Evolutionary conservation across 2,888 invertebrate genomes (phyloP), one percentile per base, ranked within the genome.

Genomic region (Drosophila formosana): DNA sequence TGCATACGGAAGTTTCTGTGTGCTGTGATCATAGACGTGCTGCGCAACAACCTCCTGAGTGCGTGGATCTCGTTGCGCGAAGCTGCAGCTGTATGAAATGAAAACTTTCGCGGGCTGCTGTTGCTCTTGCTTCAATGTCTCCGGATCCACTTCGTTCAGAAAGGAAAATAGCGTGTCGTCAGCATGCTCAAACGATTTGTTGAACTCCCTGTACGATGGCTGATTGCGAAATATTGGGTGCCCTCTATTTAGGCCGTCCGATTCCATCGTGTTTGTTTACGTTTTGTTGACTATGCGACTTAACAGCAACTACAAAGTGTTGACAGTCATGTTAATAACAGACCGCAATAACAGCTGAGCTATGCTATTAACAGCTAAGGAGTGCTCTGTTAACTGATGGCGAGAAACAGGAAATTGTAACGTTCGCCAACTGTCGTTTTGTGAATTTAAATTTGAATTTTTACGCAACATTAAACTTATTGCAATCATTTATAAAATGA

Each of bases 111-210:
- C 34, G 0, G 62, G 52, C 4, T 64, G 56, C 5, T 75, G 34
- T 3, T 70, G 56, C 9, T 79, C 79, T 28, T 81, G 45, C 4
- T 39, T 56, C 4, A 79, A 62, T 0, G 73, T 51, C 0, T 66
- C 72, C 0, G 84, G 62, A 3, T 90, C 80, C 5, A 92, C 75
- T 4, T 92, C 91, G 43, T 91, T 82, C 0, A 91, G 57, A 0
- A 66, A 65, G 0, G 72, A 66, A 55, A 73, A 91, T 0, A 92
- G 63, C 0, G 82, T 64, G 43, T 91, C 92, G 5, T 67, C 32
- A 0, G 50, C 57, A 62, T 88, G 62, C 23, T 82, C 87, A n/a
- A 91, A 85, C 0, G 85, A 70, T 71, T 86, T 90, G 43, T 90
- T 87, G 41, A 92, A 91, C 13, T 70, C 66, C 3, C 72, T 84